Percentiles rank a stretch among this genome's conserved stretches.
phyloP scores from a whole-genome alignment of 2,113 vertebrate genomes.

The Pelmatolapia mariae region DNA sequence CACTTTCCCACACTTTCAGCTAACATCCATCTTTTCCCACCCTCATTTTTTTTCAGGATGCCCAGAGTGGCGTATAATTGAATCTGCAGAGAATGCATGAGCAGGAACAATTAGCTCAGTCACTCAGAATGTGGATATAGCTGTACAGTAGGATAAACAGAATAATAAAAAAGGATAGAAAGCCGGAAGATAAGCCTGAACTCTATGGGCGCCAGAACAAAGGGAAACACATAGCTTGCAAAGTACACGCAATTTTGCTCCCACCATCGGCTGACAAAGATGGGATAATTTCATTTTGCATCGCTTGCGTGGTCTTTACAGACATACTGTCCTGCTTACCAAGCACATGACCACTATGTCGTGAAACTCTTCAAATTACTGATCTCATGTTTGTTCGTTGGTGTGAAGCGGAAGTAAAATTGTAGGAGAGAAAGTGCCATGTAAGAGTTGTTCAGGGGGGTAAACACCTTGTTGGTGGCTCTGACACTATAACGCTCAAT shows the following conservation, averaged over 20 bases:
- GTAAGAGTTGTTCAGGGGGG: background rate
- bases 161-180: slow-evolving; percentile 3
- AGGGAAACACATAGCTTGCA: slow-evolving; percentile 4
- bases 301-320: background rate
- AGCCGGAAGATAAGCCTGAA: slow-evolving; percentile 37
- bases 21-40: slow-evolving; percentile 23
- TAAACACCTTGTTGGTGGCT: background rate
- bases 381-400: background rate
- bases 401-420: background rate
- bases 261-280: slow-evolving; percentile 15
- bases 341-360: background rate
- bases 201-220: slow-evolving; percentile 38
- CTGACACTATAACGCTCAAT: background rate
- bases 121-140: slow-evolving; percentile 63
- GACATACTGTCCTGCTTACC: background rate
- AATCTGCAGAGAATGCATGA: slow-evolving; percentile 66
- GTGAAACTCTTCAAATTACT: background rate
- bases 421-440: background rate
- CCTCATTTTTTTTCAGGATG: slow-evolving; percentile 45
- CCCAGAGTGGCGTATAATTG: slow-evolving; percentile 73
- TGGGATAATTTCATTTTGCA: slow-evolving; percentile 1
- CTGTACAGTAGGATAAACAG: slow-evolving; percentile 66
- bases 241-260: slow-evolving; percentile 32
- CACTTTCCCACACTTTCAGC: slow-evolving; percentile 27
- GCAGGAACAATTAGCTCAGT: slow-evolving; percentile 71